phyloP scores from a whole-genome alignment of 2,888 invertebrate species.

The Andrena praecox region DNA sequence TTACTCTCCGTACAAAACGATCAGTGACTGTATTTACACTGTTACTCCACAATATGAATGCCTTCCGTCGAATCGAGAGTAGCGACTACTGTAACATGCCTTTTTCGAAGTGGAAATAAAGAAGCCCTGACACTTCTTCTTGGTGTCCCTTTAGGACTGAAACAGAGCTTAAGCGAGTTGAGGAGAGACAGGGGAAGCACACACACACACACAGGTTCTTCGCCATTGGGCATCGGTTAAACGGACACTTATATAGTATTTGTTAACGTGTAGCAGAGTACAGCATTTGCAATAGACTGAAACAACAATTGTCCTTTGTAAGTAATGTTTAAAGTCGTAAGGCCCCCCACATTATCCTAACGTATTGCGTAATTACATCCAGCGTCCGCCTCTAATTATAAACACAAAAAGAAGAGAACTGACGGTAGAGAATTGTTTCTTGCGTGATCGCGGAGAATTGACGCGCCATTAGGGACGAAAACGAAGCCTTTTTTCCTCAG shows the following conservation, averaged over 20 bases:
- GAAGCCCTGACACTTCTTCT: conserved; percentile 32
- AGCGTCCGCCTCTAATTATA: conserved; percentile 60
- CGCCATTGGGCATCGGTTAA: conserved; percentile 34
- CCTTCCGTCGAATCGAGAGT: conserved; percentile 57
- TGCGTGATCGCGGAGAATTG: conserved; percentile 48
- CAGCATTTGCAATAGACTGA: conserved; percentile 68
- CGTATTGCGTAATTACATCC: conserved; percentile 60
- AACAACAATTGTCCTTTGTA: conserved; percentile 60
- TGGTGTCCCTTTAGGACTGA: conserved; percentile 51
- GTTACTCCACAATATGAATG: conserved; percentile 54
- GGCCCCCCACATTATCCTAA: conserved; percentile 69
- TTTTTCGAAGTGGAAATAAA: conserved; percentile 45
- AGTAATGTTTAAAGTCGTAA: conserved; percentile 58
- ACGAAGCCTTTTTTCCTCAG: conserved; percentile 34
- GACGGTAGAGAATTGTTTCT: conserved; percentile 58
- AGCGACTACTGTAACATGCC: conserved; percentile 59
- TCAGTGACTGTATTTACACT: conserved; percentile 55
- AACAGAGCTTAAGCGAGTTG: conserved; percentile 55
- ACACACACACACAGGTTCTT: conserved; percentile 37
- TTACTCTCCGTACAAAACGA: conserved; percentile 61
- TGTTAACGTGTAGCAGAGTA: conserved; percentile 52
- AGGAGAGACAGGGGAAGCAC: background rate
- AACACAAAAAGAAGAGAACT: conserved; percentile 12
- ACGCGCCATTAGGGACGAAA: conserved; percentile 39
- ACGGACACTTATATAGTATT: conserved; percentile 46